phyloP scores from a whole-genome alignment of 2,888 invertebrate genomes.

The Chrysina gloriosa region DNA sequence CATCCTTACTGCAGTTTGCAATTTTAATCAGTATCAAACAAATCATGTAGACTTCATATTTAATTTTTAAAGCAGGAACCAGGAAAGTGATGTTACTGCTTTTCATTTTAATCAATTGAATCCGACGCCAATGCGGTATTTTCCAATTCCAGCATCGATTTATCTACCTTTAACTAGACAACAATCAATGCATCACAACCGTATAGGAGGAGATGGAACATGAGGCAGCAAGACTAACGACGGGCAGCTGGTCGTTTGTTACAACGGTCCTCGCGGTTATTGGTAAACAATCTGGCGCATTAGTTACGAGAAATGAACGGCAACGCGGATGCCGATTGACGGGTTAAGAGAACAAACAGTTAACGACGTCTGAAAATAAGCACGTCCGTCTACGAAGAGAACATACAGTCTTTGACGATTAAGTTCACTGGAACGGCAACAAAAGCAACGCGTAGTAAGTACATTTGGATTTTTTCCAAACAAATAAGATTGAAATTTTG shows the following conservation, averaged over 20 bases:
- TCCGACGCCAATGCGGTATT: no score
- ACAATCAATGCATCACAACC: neutral
- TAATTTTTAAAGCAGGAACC: no score
- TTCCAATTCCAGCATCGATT: neutral
- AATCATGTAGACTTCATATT: no score
- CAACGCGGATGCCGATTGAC: neutral
- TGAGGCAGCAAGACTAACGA: neutral
- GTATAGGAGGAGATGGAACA: neutral
- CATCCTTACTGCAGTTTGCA: no score
- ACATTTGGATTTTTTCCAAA: no score
- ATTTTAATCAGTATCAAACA: no score
- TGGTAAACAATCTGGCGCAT: neutral
- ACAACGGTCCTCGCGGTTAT: neutral
- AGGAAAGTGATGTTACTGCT: neutral
- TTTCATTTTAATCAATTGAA: neutral
- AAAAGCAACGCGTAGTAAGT: no score
- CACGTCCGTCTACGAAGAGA: neutral
- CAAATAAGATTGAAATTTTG: no score
- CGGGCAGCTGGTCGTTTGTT: neutral
- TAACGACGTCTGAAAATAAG: neutral
- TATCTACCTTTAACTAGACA: neutral
- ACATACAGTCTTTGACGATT: neutral
- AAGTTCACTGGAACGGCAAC: neutral
- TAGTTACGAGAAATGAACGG: conserved; percentile 22
- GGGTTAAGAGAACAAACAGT: conserved; percentile 24